These are phyloP conservation scores for Drosophila nikananu DNA, from an alignment of 1,140 invertebrate genomes.

Conservation along the genomic window DNA sequence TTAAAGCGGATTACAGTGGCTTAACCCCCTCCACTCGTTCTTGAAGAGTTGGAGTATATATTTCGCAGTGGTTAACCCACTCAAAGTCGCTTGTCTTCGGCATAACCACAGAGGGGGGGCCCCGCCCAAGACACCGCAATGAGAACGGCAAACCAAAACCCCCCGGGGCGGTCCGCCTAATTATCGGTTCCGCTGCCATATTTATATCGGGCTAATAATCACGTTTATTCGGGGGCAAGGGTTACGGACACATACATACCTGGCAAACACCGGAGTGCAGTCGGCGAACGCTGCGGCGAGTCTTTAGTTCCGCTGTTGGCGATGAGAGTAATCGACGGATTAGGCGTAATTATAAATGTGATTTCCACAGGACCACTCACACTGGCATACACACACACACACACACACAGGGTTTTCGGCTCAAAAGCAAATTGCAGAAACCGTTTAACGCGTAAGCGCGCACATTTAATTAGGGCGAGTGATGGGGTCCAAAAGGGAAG, in stretches of 20 bases:
- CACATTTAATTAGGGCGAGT: constrained; percentile 43
- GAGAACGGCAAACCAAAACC: not conserved
- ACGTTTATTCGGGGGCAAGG: constrained; percentile 6
- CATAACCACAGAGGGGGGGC: not conserved
- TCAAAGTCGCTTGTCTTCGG: constrained; percentile 7
- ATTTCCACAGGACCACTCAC: constrained; percentile 25
- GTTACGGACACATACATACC: constrained; percentile 14
- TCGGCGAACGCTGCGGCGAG: constrained; percentile 14
- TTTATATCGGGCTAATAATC: not conserved
- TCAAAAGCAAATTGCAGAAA: constrained; percentile 26
- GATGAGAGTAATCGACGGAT: constrained; percentile 43
- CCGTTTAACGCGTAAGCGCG: constrained; percentile 52
- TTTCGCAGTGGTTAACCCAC: not conserved
- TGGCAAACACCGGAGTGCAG: constrained; percentile 15
- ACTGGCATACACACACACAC: not conserved
- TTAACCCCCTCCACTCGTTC: not conserved
- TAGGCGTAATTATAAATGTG: constrained; percentile 52
- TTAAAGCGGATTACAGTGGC: not conserved
- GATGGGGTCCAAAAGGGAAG: not conserved
- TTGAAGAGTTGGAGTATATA: not conserved
- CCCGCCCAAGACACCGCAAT: not conserved
- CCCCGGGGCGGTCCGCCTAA: not conserved
- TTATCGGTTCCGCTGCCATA: constrained; percentile 2
- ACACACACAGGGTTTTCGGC: constrained; percentile 12
- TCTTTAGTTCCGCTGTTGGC: constrained; percentile 17